Base-by-base conservation (phyloP, 1,140 invertebrate species). In the Aporrectodea caliginosa region DNA sequence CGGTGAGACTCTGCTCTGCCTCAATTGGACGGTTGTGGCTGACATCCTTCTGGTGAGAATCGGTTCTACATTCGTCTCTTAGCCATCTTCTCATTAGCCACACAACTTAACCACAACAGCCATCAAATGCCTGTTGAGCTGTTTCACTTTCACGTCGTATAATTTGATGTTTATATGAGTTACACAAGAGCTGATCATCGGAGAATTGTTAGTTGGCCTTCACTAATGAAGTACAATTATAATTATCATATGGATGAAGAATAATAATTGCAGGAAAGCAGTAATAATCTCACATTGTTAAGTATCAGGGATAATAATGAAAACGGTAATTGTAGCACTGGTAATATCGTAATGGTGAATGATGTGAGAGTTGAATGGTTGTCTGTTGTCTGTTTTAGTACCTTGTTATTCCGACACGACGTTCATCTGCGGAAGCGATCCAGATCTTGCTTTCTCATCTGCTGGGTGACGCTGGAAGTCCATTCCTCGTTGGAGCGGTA, bases 11-110 rank as follows among this genome's bases (percentile, higher is more conserved):
- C 85, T 89, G 82, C 90, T 99, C 82, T 99, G 98, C 90, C 90
- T 99, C 78, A 98, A 97, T 86, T 99, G 98, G 98, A 93, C 97
- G 1, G 94, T 99, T 87, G 96, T 98, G 79, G 95, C 97, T 73
- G 98, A 99, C 89, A 98, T 99, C 81, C 90, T 99, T 83, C 90
- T 99, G 93, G 96, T 98, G 92, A 95, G 93, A 83, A 72, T 70
- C 1, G 6, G 14, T 16, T 78, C 35, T n/a, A 69, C 31, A 27
- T 16, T 69, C 16, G 22, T 74, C 83, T 81, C 0, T 85, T 84
- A 81, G 81, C 74, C 83, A 88, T 27, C 83, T 86, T n/a, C 81
- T 86, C 14, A 2, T 79, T 27, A 30, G 32, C 1, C 31, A 74
- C 34, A 35, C 70, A 58, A 6, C 27, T 75, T 22, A 12, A 35